These are phyloP conservation scores for Drosophila aff. DNA, from an alignment of 1,140 invertebrate genomes.

Conservation along the genomic window DNA sequence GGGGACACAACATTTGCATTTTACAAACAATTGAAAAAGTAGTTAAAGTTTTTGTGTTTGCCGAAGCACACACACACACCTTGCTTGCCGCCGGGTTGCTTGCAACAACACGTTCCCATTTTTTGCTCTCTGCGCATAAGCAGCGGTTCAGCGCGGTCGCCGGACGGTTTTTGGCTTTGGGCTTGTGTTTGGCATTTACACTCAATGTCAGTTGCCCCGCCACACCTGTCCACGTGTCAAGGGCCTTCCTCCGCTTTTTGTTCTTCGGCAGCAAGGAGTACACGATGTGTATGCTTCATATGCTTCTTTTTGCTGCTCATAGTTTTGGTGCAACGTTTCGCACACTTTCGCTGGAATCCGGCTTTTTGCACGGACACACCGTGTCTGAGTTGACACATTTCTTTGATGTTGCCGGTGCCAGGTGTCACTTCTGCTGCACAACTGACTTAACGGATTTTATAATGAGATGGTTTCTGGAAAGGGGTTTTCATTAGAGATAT, in stretches of 20 bases:
- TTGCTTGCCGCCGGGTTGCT: conserved; percentile 31
- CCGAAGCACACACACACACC: conserved; percentile 54
- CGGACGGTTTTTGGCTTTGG: conserved; percentile 43
- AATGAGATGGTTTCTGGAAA: conserved; percentile 43
- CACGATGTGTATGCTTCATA: conserved; percentile 49
- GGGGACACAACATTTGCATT: conserved; percentile 75
- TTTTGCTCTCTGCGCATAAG: conserved; percentile 61
- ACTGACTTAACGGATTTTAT: conserved; percentile 37
- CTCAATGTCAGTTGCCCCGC: conserved; percentile 51
- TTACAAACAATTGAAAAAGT: conserved; percentile 84
- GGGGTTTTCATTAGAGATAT: background rate
- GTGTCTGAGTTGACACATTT: conserved; percentile 65
- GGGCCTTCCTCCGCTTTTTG: conserved; percentile 45
- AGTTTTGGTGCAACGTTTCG: conserved; percentile 54
- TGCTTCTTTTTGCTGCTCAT: conserved; percentile 43
- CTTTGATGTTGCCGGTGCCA: conserved; percentile 43
- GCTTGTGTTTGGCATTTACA: conserved; percentile 73
- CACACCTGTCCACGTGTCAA: conserved; percentile 33
- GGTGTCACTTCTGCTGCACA: conserved; percentile 28
- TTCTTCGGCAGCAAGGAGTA: conserved; percentile 32
- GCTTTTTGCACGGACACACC: conserved; percentile 47
- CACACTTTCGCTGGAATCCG: conserved; percentile 69
- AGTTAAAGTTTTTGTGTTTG: conserved; percentile 79
- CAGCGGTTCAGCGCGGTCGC: conserved; percentile 52
- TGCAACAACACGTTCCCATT: conserved; percentile 51